Conservation (phyloP, 2,888 invertebrate genomes). For the Callyntrura guangdongensis region DNA sequence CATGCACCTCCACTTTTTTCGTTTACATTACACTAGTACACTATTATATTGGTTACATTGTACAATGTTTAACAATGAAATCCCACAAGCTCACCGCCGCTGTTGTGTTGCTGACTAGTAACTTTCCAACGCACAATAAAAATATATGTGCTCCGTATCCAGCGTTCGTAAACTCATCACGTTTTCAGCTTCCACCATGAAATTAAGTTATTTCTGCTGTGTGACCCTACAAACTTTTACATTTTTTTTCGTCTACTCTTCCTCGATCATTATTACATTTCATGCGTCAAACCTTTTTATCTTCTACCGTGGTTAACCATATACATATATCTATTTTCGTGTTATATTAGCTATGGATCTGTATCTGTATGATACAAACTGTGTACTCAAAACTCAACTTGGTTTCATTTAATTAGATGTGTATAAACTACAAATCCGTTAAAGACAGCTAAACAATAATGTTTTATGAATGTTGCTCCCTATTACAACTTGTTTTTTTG, state of each 20-base stretch:
- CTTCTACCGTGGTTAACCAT: conserved; percentile 37
- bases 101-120: conserved; percentile 43
- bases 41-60: conserved; percentile 4
- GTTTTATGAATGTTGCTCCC: conserved; percentile 38
- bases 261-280: conserved; percentile 55
- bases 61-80: conserved; percentile 60
- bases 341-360: neutral
- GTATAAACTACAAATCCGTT: neutral
- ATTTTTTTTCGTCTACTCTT: neutral
- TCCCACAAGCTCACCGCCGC: conserved; percentile 59
- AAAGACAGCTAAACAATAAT: too few species aligned
- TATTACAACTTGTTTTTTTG: conserved; percentile 3
- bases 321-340: neutral
- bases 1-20: conserved; percentile 17
- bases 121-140: conserved; percentile 21
- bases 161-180: conserved; percentile 28
- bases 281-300: conserved; percentile 35
- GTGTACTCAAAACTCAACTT: conserved; percentile 7
- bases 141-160: too few species aligned
- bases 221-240: conserved; percentile 66
- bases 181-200: conserved; percentile 66
- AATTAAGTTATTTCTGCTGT: conserved; percentile 60
- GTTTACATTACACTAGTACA: conserved; percentile 26
- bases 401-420: conserved; percentile 1
- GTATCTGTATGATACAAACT: neutral